Evolutionary conservation across 1,140 invertebrate species (phyloP), one percentile per base, ranked within the genome.

Genomic region (Nixonia krombeini): DNA sequence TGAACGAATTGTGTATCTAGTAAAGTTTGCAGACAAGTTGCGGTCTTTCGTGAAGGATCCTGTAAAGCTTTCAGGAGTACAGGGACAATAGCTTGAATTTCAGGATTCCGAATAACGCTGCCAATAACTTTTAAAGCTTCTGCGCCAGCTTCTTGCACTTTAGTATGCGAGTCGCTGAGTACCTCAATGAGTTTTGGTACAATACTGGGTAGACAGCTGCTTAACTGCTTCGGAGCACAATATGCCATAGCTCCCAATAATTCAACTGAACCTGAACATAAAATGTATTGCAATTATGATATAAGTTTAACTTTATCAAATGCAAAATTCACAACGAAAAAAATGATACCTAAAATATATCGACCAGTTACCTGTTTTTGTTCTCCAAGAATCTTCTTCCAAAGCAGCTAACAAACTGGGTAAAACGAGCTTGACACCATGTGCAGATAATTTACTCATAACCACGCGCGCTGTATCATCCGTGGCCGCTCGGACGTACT

Each of bases 121-220:
- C 97, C 98, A 80, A 99, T 99, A 63, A 98, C 94, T 82, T 93
- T 92, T 1, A 99, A 87, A 40, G 98, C 98, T 81, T 97, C 94
- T 3, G 94, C 94, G 9, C 96, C 96, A 10, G 97, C 94, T 78
- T 95, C 94, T 87, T 99, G 96, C n/a, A 99, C 97, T 86, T 97
- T 97, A 51, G 93, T 92, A 76, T 99, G 98, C 0, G 97, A 99
- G 86, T 99, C 98, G 56, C 96, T 95, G 4, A 99, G 86, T 10
- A 99, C 95, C 86, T 99, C 96, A 44, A 98, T 98, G 8, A 99
- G 86, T 75, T 97, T 97, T n/a, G 98, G 98, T 16, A 99, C 97
- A 80, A 99, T 99, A 75, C 91, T 96, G 0, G 98, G 98, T 42
- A 99, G 87, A 82, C 97, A 99, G 2, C 96, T 97, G 17, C 96